Evolutionary conservation across 2,113 vertebrate genomes (phyloP).

Genomic region (Meriones unguiculatus): DNA sequence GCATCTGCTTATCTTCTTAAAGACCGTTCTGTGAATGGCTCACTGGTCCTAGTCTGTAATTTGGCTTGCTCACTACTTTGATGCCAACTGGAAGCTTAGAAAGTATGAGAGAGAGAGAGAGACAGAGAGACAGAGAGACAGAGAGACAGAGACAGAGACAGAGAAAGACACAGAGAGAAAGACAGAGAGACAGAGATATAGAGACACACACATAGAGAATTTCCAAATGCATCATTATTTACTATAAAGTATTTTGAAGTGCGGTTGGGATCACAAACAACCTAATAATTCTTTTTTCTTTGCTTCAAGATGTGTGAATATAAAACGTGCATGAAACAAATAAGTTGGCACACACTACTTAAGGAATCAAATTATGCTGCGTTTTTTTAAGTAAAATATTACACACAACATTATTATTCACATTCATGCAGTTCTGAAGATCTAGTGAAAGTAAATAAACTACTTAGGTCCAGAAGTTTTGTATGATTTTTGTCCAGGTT

Average conservation of each 20-base stretch:
- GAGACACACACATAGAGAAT: background rate
- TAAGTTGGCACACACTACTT: slow-evolving; percentile 52
- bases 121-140: too few species aligned
- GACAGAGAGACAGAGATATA: too few species aligned
- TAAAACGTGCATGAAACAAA: slow-evolving; percentile 68
- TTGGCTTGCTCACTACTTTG: slow-evolving; percentile 49
- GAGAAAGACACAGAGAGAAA: too few species aligned
- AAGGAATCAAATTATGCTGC: slow-evolving; percentile 62
- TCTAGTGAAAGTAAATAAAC: slow-evolving; percentile 54
- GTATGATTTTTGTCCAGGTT: slow-evolving; percentile 43
- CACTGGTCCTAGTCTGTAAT: slow-evolving; percentile 52
- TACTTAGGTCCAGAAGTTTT: slow-evolving; percentile 49
- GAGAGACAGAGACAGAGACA: too few species aligned
- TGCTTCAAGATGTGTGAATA: slow-evolving; percentile 73
- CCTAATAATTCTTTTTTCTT: slow-evolving; percentile 72
- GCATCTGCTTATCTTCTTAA: slow-evolving; percentile 49
- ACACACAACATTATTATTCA: background rate
- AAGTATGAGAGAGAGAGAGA: background rate
- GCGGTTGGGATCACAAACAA: slow-evolving; percentile 77
- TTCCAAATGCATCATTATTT: slow-evolving; percentile 80
- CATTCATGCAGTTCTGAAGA: slow-evolving; percentile 67
- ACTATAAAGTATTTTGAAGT: slow-evolving; percentile 69
- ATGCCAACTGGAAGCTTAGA: slow-evolving; percentile 73
- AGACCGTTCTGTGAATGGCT: background rate
- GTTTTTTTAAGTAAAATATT: slow-evolving; percentile 62